These are phyloP conservation scores for Sinella curviseta DNA, from an alignment of 1,140 invertebrate genomes.

Conservation along the genomic window DNA sequence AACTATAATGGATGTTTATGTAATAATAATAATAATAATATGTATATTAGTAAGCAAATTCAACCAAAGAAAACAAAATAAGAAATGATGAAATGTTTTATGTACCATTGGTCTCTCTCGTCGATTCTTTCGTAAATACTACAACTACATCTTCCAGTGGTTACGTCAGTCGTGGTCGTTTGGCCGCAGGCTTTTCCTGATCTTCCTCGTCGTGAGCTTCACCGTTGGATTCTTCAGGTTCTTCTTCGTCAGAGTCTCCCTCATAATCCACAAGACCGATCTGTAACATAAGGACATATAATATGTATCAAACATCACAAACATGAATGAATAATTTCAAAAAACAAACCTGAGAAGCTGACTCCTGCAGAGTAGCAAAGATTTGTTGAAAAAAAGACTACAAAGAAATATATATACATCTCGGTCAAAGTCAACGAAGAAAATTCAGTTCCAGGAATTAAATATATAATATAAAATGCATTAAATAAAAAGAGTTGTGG, in stretches of 20 bases:
- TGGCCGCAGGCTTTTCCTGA: conserved; percentile 57
- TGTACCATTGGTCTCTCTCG: conserved; percentile 21
- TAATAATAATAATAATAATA: too few relatives aligned
- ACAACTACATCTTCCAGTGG: conserved; percentile 13
- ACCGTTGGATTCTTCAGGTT: conserved; percentile 68
- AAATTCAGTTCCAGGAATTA: too few relatives aligned
- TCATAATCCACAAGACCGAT: conserved; percentile 90
- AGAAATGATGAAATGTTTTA: not conserved
- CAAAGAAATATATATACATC: conserved; percentile 24
- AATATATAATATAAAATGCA: too few relatives aligned
- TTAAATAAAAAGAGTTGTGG: too few relatives aligned
- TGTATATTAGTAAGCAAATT: conserved; percentile 2
- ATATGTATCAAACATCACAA: conserved; percentile 16
- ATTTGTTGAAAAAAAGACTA: conserved; percentile 51
- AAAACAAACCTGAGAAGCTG: conserved; percentile 48
- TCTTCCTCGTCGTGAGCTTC: conserved; percentile 55
- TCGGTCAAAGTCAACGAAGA: not conserved
- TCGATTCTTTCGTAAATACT: conserved; percentile 8
- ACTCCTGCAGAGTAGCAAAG: conserved; percentile 49
- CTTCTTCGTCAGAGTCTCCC: conserved; percentile 91
- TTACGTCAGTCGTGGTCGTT: conserved; percentile 61
- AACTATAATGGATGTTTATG: too few relatives aligned
- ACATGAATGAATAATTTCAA: not conserved
- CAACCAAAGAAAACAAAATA: not conserved
- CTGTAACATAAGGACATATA: conserved; percentile 57